Evolutionary conservation across 1,140 invertebrate genomes (phyloP), one percentile per base, ranked within the genome.

Genomic region (Drosophila gunungcola): DNA sequence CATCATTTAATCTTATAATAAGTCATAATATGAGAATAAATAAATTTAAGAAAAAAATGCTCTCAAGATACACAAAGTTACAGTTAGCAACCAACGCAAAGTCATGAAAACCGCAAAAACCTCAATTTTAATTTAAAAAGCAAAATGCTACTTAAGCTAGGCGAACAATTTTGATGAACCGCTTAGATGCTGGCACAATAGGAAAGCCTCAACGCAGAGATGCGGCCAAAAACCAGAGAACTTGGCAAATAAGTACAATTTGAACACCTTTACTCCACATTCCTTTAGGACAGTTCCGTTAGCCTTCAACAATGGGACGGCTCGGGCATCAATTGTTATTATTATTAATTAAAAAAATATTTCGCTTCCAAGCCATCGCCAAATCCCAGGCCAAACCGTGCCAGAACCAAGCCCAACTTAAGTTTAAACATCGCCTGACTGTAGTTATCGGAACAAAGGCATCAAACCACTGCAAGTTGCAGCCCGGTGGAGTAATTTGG

Each of bases 261-360:
- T 72, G 70, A 70, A 70, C 67, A 70, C 67, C 43, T 56, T 68
- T 79, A 69, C 75, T 79, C 80, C 54, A 78, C 42, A 82, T 82
- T 78, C 56, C 60, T 32, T 51, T 64, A 36, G 73, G 62, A 48
- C 61, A 82, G 76, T 80, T 68, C 80, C 80, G 80, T 83, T 83
- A 83, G 80, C 42, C 55, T 57, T 41, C 41, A 56, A 60, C 73
- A 56, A 46, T 63, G 62, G 49, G 38, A 16, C 27, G 51, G 54
- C 34, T 43, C 49, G 57, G 64, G 76, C 76, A 85, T 85, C 73
- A 77, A 80, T 85, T 85, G 81, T 84, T 85, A 85, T 85, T 84
- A 84, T 84, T 84, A 84, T 84, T 84, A 84, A 84, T 84, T 84
- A 84, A 73, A 80, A 84, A 83, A 83, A 83, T 83, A 83, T 83